Conservation (phyloP, 2,113 vertebrate genomes). For the Butorides virescens region DNA sequence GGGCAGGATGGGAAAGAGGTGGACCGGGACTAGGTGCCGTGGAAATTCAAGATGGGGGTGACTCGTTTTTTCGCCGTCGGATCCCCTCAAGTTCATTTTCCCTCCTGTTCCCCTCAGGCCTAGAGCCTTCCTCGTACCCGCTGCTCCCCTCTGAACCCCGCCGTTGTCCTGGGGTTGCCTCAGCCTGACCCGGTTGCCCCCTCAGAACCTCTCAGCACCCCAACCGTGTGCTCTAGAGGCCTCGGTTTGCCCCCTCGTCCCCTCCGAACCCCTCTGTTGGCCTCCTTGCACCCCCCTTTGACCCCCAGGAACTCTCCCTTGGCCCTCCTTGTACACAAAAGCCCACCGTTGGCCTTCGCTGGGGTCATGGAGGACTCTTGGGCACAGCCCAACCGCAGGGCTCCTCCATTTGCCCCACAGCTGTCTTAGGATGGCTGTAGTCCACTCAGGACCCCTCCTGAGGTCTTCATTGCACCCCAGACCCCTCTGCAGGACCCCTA, state of each 20-base stretch:
- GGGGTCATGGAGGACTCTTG: neutral
- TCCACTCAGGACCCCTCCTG: neutral
- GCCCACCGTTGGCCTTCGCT: neutral
- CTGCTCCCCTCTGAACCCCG: neutral
- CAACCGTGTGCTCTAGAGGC: neutral
- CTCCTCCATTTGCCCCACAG: neutral
- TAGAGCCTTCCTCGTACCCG: no score
- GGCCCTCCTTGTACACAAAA: neutral
- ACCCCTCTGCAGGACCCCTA: neutral
- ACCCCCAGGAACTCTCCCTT: neutral
- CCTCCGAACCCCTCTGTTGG: neutral
- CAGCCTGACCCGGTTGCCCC: neutral
- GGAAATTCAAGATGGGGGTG: neutral
- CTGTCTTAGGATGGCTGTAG: neutral
- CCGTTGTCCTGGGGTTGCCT: neutral
- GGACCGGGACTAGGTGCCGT: neutral
- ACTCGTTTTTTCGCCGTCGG: neutral
- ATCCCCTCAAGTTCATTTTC: neutral
- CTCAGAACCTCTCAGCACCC: neutral
- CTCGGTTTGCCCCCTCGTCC: neutral
- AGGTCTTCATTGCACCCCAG: neutral
- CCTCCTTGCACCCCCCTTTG: neutral
- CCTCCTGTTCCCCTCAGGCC: neutral
- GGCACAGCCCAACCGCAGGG: neutral
- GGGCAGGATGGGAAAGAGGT: neutral